Evolutionary conservation across 2,113 vertebrate species (phyloP).

Genomic region (Crotalus viridis): DNA sequence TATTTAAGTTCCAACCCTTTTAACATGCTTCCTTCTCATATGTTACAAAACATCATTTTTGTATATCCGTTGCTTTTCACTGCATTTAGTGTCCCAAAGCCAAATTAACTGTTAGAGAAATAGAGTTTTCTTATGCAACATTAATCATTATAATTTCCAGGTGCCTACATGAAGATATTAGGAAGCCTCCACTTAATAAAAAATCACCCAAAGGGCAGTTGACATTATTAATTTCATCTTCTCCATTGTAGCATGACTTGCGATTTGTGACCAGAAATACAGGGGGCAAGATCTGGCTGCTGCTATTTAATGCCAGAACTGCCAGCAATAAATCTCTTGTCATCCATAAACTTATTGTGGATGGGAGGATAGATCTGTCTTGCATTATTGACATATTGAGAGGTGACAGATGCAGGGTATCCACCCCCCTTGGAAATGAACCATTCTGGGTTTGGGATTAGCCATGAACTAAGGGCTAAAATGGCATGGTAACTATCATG

Average conservation of each 20-base stretch:
- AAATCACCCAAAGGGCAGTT: not conserved
- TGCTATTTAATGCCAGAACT: not conserved
- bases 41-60: not conserved
- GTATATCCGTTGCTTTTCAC: not conserved
- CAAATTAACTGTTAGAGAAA: rapidly evolving
- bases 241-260: not conserved
- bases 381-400: not conserved
- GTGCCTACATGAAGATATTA: not conserved
- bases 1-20: rapidly evolving
- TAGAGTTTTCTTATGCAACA: not conserved
- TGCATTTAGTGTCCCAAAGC: rapidly evolving
- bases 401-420: not conserved
- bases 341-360: not conserved
- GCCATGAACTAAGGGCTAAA: not conserved
- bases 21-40: rapidly evolving
- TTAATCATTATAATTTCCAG: not conserved
- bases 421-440: not conserved
- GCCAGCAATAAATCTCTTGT: not conserved
- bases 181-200: not conserved
- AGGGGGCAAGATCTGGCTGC: not conserved
- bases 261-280: not conserved
- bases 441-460: not conserved
- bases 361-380: not conserved
- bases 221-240: not conserved
- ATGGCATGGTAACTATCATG: not conserved